A percentile compares a stretch with the other conserved stretches of the same genome.
phyloP scores from a whole-genome alignment of 2,797 vertebrate genomes.

The Ciconia nigra region DNA sequence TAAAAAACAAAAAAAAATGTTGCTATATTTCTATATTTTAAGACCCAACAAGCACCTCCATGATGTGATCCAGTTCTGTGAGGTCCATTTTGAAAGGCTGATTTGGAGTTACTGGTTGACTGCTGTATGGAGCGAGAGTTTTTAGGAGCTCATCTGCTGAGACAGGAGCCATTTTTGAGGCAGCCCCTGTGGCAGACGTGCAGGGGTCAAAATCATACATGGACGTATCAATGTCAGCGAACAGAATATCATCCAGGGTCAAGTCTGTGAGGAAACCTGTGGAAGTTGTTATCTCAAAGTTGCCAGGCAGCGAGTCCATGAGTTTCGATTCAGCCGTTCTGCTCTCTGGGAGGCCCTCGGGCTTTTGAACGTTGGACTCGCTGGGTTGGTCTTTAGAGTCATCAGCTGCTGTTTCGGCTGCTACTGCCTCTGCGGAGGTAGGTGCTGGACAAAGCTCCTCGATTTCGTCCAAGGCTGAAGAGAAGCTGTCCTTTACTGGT shows the following conservation, averaged over 20 bases:
- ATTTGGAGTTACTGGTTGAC: conserved; percentile 90
- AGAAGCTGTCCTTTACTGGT: conserved; percentile 83
- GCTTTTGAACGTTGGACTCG: conserved; percentile 73
- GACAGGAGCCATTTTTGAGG: conserved; percentile 89
- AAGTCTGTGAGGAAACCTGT: conserved; percentile 97
- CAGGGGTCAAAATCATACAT: conserved; percentile 99
- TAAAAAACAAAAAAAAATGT: background rate
- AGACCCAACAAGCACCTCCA: conserved; percentile 98
- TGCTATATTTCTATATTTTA: conserved; percentile 77
- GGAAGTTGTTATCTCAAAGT: conserved; percentile 87
- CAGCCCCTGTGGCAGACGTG: conserved; percentile 79
- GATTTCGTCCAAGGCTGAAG: conserved; percentile 88
- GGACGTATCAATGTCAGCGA: conserved; percentile 97
- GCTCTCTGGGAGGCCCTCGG: conserved; percentile 78
- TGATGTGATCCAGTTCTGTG: conserved; percentile 98
- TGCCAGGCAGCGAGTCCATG: conserved; percentile 83
- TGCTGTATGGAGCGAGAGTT: conserved; percentile 90
- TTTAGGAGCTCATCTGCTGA: conserved; percentile 95
- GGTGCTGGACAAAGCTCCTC: conserved; percentile 91
- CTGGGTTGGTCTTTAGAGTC: conserved; percentile 77
- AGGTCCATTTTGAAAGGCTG: conserved; percentile 99
- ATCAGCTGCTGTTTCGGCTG: conserved; percentile 45
- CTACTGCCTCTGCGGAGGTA: conserved; percentile 83
- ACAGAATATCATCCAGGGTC: conserved; percentile 96
- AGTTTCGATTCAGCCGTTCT: conserved; percentile 81